Conservation (phyloP, 2,888 invertebrate genomes). For the Leucophora obtusa region DNA sequence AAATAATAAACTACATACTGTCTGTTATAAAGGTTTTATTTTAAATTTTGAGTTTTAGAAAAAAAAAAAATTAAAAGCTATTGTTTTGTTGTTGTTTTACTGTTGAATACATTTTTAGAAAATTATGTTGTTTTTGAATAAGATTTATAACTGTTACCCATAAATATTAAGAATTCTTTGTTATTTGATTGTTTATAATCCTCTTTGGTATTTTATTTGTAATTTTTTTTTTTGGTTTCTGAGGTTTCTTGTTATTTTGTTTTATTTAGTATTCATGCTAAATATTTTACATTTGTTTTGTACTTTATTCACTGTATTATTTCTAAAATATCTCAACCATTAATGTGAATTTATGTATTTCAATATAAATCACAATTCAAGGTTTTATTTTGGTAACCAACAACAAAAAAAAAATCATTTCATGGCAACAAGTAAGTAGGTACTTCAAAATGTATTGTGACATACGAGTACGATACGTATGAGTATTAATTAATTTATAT, state of each 20-base stretch:
- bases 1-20: no score
- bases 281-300: not conserved
- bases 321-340: not conserved
- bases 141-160: slow-evolving; percentile 27
- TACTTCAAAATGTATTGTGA: not conserved
- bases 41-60: no score
- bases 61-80: no score
- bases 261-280: not conserved
- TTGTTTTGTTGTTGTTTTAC: no score
- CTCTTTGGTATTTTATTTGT: not conserved
- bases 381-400: not conserved
- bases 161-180: slow-evolving; percentile 4
- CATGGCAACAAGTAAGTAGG: slow-evolving; percentile 9
- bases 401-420: not conserved
- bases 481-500: slow-evolving; percentile 36
- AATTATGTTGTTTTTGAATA: not conserved
- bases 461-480: slow-evolving; percentile 1
- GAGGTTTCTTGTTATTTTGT: not conserved
- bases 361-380: slow-evolving; percentile 33
- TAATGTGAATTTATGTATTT: slow-evolving; percentile 48
- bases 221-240: not conserved
- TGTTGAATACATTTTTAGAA: no score
- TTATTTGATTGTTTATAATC: not conserved
- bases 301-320: not conserved
- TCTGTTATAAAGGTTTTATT: no score